A percentile compares a stretch with the other conserved stretches of the same genome.
Conservation (phyloP, 2,113 vertebrate species). For the Vulpes lagopus region DNA sequence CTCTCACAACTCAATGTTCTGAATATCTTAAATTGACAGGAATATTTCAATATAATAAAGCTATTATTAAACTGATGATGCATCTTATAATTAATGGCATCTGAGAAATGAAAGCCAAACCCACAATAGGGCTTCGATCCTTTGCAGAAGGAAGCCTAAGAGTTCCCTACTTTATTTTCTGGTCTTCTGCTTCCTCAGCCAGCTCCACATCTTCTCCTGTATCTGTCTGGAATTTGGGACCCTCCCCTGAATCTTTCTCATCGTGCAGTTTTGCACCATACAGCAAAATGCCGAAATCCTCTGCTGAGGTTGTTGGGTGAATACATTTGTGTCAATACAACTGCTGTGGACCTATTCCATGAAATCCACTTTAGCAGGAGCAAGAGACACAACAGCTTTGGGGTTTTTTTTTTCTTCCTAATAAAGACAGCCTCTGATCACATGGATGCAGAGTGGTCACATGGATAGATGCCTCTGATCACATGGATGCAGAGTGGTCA, state of each 20-base stretch:
- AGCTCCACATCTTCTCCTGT: neutral
- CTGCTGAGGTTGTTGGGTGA: neutral
- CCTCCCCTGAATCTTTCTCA: neutral
- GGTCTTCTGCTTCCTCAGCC: neutral
- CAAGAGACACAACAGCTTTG: neutral
- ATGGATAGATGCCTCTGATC: too few species aligned
- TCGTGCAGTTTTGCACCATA: neutral
- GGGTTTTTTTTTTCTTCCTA: neutral
- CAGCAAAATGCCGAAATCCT: neutral
- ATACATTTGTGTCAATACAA: accelerated
- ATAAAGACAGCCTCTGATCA: neutral
- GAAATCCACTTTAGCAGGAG: neutral
- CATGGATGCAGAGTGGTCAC: neutral
- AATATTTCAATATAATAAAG: neutral
- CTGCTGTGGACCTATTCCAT: too few species aligned
- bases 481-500: too few species aligned
- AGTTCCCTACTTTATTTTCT: neutral
- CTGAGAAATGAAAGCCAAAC: neutral
- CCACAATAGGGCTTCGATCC: neutral
- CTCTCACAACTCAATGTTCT: neutral
- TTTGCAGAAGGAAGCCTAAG: neutral
- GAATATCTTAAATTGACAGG: neutral
- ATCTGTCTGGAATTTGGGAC: neutral
- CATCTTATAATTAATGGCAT: neutral
- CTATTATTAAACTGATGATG: neutral